A percentile compares a stretch with the other conserved stretches of the same genome.
Evolutionary conservation across 2,797 vertebrate genomes (phyloP).

Genomic region (Mallotus villosus): DNA sequence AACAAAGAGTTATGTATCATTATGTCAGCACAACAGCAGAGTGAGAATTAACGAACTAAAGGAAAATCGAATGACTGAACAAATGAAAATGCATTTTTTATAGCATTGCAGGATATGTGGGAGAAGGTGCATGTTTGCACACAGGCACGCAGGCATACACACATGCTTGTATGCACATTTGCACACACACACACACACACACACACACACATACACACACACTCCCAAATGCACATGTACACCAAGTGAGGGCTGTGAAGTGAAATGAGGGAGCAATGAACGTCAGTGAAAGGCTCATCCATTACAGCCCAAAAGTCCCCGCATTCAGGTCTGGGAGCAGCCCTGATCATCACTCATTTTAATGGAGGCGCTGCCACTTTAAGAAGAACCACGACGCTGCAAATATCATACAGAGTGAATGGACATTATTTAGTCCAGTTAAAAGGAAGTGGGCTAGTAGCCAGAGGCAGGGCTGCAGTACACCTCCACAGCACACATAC

Average conservation of each 20-base stretch:
- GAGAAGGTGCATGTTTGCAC: constrained; percentile 23
- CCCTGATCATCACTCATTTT: constrained; percentile 66
- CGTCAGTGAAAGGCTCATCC: constrained; percentile 58
- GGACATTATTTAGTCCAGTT: constrained; percentile 52
- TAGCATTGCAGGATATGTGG: constrained; percentile 11
- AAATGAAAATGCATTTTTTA: not conserved
- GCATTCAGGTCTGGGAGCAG: constrained; percentile 45
- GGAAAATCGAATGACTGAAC: constrained; percentile 6
- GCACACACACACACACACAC: constrained; percentile 9
- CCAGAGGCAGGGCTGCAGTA: constrained; percentile 21
- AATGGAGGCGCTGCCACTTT: constrained; percentile 58
- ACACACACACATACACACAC: constrained; percentile 18
- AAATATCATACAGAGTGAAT: constrained; percentile 51
- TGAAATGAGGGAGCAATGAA: constrained; percentile 41
- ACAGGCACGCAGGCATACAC: constrained; percentile 14
- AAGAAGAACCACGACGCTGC: constrained; percentile 47
- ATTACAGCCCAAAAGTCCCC: constrained; percentile 59
- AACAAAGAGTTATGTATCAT: not conserved
- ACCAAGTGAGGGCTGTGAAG: constrained; percentile 3
- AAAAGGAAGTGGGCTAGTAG: constrained; percentile 24
- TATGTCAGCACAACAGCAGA: not conserved
- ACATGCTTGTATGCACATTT: constrained; percentile 20
- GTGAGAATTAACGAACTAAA: constrained; percentile 20
- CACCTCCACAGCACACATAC: too few species aligned
- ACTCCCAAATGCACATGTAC: constrained; percentile 16